Conservation (phyloP, 2,888 invertebrate genomes). For the Epinotia brunnichana region DNA sequence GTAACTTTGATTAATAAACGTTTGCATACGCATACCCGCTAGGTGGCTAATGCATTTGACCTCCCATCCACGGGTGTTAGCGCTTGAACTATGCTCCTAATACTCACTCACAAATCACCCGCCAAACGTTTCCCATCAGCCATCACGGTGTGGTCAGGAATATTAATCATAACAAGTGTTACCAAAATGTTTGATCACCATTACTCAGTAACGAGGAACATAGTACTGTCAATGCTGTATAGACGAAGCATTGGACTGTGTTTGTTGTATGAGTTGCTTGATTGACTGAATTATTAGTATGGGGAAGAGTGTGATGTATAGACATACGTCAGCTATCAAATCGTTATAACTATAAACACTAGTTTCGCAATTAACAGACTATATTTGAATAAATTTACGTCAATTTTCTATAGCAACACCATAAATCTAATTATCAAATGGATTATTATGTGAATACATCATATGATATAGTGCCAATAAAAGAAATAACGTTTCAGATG, state of each 20-base stretch:
- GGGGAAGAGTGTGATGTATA: conserved; percentile 69
- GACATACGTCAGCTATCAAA: conserved; percentile 70
- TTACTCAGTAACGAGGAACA: conserved; percentile 57
- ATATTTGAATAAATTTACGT: conserved; percentile 80
- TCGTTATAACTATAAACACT: conserved; percentile 71
- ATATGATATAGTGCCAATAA: conserved; percentile 70
- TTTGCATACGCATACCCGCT: conserved; percentile 72
- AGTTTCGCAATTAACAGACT: conserved; percentile 76
- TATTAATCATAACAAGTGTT: conserved; percentile 66
- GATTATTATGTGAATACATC: conserved; percentile 62
- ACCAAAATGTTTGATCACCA: conserved; percentile 58
- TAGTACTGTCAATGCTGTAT: neutral
- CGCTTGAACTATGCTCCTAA: conserved; percentile 79
- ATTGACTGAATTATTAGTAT: conserved; percentile 53
- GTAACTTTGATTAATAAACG: conserved; percentile 74
- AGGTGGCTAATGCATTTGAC: conserved; percentile 83
- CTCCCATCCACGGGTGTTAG: conserved; percentile 75
- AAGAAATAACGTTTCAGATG: conserved; percentile 57
- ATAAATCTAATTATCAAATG: conserved; percentile 76
- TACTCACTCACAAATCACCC: conserved; percentile 77
- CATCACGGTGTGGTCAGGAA: conserved; percentile 79
- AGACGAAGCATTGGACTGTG: conserved; percentile 24
- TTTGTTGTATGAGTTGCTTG: neutral
- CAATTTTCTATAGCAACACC: conserved; percentile 69
- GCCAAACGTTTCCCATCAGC: conserved; percentile 74